Evolutionary conservation across 1,140 invertebrate species (phyloP), one percentile per base, ranked within the genome.

Genomic region (Choristoneura fumiferana): DNA sequence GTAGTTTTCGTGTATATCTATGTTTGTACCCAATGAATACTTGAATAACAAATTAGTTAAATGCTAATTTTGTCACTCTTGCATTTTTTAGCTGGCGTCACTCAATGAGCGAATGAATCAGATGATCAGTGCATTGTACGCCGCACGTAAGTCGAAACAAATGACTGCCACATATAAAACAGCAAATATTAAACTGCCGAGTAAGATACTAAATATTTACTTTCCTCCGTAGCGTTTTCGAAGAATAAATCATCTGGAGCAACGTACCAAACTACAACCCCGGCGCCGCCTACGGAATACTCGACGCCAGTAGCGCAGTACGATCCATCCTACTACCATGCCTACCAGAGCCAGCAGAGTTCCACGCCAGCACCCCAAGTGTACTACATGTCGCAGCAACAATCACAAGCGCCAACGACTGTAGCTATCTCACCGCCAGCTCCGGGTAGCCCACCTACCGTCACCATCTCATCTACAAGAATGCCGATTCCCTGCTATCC

Each of bases 21-120:
- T 36, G 12, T 37, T 57, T 6, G 12, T 14, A 10, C 40, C n/a
- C 22, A 17, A 57, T 40, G 17, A 38, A 35, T 45, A 49, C 13
- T 60, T 2, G 6, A 29, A 29, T 3, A 3, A 29, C 22, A n/a
- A n/a, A n/a, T n/a, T n/a, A n/a, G n/a, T n/a, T n/a, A n/a, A n/a
- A n/a, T n/a, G n/a, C n/a, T 29, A 29, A 29, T 29, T 29, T 29
- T 2, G 6, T 6, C 22, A 29, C 6, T 29, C 2, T 29, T 60
- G 33, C 38, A 9, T 79, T 79, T 58, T 62, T 35, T 65, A 87
- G 82, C 63, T 87, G 62, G 65, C 73, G n/a, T 71, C 78, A 1
- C 68, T 87, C 4, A 75, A 78, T 40, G 82, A 87, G 35, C 70
- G 84, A 54, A 83, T 87, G 76, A 84, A 79, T 39, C 78, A 87